Evolutionary conservation across 2,888 invertebrate species (phyloP).

Genomic region (Euplexia lucipara): DNA sequence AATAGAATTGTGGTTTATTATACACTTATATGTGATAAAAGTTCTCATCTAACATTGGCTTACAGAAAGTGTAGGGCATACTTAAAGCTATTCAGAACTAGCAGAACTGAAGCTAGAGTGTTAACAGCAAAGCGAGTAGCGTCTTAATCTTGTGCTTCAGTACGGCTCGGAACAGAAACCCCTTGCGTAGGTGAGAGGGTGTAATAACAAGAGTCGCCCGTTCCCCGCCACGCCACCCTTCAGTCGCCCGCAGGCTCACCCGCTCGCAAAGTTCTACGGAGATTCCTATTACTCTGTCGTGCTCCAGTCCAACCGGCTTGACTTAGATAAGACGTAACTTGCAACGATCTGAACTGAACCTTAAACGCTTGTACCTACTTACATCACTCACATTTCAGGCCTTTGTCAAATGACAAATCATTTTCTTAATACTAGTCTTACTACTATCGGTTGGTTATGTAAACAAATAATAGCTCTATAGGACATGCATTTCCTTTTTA

Average conservation of each 20-base stretch:
- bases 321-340: conserved; percentile 84
- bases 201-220: conserved; percentile 87
- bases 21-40: conserved; percentile 10
- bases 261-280: conserved; percentile 85
- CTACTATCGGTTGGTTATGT: conserved; percentile 68
- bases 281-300: conserved; percentile 87
- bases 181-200: conserved; percentile 89
- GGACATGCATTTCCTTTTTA: conserved; percentile 7
- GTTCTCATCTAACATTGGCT: conserved; percentile 64
- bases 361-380: conserved; percentile 74
- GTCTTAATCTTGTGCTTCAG: conserved; percentile 89
- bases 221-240: conserved; percentile 75
- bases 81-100: conserved; percentile 79
- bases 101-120: conserved; percentile 81
- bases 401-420: conserved; percentile 69
- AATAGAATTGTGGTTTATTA: conserved; percentile 7
- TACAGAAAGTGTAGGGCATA: conserved; percentile 72
- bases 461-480: conserved; percentile 51
- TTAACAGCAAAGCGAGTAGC: conserved; percentile 85
- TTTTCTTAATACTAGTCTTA: too few species aligned
- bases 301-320: conserved; percentile 83
- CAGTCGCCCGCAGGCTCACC: conserved; percentile 80
- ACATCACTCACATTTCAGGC: conserved; percentile 70
- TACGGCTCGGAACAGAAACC: conserved; percentile 83
- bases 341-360: conserved; percentile 78